Conservation (phyloP, 2,113 vertebrate species). For the Dasypus novemcinctus region DNA sequence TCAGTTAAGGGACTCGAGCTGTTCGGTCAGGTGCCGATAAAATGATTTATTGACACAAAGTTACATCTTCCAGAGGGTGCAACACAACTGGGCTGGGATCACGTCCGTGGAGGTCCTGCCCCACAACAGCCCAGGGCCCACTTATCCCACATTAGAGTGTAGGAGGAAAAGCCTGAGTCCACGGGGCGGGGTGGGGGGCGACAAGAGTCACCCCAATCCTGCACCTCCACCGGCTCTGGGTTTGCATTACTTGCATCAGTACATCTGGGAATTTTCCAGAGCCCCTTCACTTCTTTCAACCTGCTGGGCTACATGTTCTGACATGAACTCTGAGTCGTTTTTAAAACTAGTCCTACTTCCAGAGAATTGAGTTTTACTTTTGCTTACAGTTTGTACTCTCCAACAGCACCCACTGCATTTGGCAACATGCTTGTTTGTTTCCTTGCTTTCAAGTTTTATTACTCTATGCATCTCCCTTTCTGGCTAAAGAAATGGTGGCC, state of each 20-base stretch:
- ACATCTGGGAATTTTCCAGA: not conserved
- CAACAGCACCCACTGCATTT: not conserved
- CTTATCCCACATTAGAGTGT: not conserved
- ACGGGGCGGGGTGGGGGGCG: not conserved
- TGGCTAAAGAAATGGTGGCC: not conserved
- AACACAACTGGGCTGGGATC: conserved; percentile 84
- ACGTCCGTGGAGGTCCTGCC: conserved; percentile 85
- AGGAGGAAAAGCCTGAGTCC: not conserved
- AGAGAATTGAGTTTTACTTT: not conserved
- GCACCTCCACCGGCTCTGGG: not conserved
- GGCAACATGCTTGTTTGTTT: not conserved
- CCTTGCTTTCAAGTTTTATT: too few relatives aligned
- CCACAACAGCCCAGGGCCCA: not conserved
- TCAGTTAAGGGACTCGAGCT: not conserved
- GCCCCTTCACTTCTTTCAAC: not conserved
- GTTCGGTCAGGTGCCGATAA: not conserved
- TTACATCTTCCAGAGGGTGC: conserved; percentile 75
- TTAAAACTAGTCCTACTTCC: not conserved
- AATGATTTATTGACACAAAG: not conserved
- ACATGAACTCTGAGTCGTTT: not conserved
- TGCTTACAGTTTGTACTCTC: not conserved
- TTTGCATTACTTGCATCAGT: not conserved
- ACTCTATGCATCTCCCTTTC: not conserved
- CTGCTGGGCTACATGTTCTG: not conserved
- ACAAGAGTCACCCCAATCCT: not conserved